A percentile compares a stretch with the other conserved stretches of the same genome.
Evolutionary conservation across 2,888 invertebrate genomes (phyloP).

Genomic region (Megaustenia siamemsis): DNA sequence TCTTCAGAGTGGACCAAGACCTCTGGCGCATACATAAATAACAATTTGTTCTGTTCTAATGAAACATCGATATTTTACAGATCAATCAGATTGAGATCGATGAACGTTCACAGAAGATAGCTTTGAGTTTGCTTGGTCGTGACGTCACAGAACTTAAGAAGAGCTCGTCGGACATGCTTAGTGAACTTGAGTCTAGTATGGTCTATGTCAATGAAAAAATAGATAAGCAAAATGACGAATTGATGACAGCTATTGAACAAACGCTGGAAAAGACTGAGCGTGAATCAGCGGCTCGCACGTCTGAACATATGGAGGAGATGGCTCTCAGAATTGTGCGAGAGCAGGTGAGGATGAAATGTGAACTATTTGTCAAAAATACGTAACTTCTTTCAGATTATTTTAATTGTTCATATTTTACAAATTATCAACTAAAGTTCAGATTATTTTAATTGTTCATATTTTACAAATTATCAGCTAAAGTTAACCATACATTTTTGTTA

Average conservation of each 20-base stretch:
- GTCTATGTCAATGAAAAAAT: conserved; percentile 39
- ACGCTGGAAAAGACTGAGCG: background rate
- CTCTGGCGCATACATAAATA: too few relatives aligned
- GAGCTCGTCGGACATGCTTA: conserved; percentile 11
- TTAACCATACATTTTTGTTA: too few relatives aligned
- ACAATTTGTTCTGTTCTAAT: too few relatives aligned
- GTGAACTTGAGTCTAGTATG: conserved; percentile 47
- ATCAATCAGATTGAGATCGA: conserved; percentile 39
- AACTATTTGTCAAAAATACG: too few relatives aligned
- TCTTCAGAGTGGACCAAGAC: too few relatives aligned
- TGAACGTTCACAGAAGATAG: conserved; percentile 44
- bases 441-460: too few relatives aligned
- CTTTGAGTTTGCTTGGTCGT: conserved; percentile 35
- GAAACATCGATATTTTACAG: background rate
- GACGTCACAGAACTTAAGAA: conserved; percentile 47
- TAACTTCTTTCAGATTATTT: too few relatives aligned
- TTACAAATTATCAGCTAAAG: too few relatives aligned
- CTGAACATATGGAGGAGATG: conserved; percentile 15
- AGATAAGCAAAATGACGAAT: conserved; percentile 31
- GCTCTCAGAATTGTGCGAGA: background rate
- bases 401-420: too few relatives aligned
- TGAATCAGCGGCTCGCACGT: background rate
- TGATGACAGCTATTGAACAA: conserved; percentile 26
- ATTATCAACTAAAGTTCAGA: too few relatives aligned
- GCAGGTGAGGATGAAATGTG: background rate